Base-by-base conservation (phyloP, 2,113 vertebrate genomes). In the Tilapia sparmanii region DNA sequence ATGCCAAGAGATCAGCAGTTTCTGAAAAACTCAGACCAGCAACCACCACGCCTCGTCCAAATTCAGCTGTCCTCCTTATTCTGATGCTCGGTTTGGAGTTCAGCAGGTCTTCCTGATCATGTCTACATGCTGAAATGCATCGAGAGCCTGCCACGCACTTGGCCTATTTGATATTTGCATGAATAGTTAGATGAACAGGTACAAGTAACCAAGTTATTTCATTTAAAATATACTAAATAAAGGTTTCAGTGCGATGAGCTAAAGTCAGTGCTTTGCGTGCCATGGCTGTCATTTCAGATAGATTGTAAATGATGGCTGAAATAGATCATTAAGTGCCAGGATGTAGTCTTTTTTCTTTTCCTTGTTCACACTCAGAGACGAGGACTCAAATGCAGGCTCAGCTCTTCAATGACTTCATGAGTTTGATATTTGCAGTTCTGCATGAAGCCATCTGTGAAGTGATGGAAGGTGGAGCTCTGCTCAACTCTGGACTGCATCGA, bases 131-230 rank as follows among this genome's bases (percentile, higher is more conserved):
- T 16, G 22, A 2, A 18, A 73, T 1, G 40, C 68, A 0, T 10
- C 9, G 13, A 18, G 40, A 26, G 4, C 8, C 15, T 2, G 13
- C 68, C 0, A 0, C 0, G 3, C 24, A 45, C 26, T 73, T 45
- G 66, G 13, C 66, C 22, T 10, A 2, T 45, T 45, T 26, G 68
- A 73, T 11, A 76, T 76, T 29, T 76, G 40, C 40, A 47, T 11
- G 9, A 73, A 18, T 1, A 42, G 5, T 13, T 42, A 73, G 12
- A 42, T 2, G 38, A 73, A 26, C 13, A 26, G 22, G 8, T 73
- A 24, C 13, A 26, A 12, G 19, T 40, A 9, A 68, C 7, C 12
- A 68, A 45, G 13, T 73, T 45, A 73, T 2, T 73, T 45, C 15
- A 5, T 73, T 16, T 1, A 73, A 24, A 73, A 24, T 45, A 1